Evolutionary conservation across 2,888 invertebrate species (phyloP).

Genomic region (Pyrrhia umbra): DNA sequence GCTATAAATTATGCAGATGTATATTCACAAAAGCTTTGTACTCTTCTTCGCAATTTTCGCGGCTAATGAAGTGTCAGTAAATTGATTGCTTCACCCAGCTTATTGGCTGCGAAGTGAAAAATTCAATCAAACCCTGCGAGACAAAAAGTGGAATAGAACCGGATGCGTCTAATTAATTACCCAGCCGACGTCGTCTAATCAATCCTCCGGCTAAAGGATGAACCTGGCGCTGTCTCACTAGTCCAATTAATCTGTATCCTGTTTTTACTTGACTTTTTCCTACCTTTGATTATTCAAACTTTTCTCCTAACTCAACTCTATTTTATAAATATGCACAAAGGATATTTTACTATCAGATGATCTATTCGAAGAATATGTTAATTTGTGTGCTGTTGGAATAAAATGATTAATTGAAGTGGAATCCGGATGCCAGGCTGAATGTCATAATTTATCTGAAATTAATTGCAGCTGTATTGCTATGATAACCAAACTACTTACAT

Average conservation of each 20-base stretch:
- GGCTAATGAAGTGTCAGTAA: constrained; percentile 45
- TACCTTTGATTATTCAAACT: constrained; percentile 48
- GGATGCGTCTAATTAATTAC: constrained; percentile 78
- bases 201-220: constrained; percentile 71
- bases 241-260: constrained; percentile 64
- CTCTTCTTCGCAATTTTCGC: constrained; percentile 22
- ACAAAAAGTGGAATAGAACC: constrained; percentile 73
- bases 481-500: constrained; percentile 42
- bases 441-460: constrained; percentile 47
- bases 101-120: constrained; percentile 59
- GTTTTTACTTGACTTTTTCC: constrained; percentile 61
- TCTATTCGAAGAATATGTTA: constrained; percentile 46
- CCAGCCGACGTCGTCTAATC: constrained; percentile 71
- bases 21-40: constrained; percentile 20
- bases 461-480: constrained; percentile 48
- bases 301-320: constrained; percentile 49
- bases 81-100: constrained; percentile 51
- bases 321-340: constrained; percentile 39
- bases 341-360: constrained; percentile 23
- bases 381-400: constrained; percentile 42
- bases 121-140: constrained; percentile 70
- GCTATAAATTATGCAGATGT: constrained; percentile 2
- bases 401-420: constrained; percentile 48
- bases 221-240: constrained; percentile 64
- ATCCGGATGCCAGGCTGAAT: constrained; percentile 34